Conservation (phyloP, 2,888 invertebrate species). For the Ctenicera cuprea region DNA sequence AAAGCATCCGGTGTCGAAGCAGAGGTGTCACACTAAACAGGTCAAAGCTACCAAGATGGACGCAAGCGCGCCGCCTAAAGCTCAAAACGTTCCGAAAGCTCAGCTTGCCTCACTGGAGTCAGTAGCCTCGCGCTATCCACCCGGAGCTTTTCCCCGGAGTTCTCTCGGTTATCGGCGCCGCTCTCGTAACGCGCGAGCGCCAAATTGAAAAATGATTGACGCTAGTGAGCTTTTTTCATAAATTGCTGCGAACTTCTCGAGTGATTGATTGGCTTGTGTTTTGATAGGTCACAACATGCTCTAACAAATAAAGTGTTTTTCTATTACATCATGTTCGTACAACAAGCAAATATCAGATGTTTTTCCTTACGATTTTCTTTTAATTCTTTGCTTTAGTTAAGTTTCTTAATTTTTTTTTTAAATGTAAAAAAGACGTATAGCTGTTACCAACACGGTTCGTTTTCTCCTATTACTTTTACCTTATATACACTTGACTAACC, state of each 20-base stretch:
- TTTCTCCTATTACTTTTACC: conserved; percentile 24
- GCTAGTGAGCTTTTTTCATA: conserved; percentile 44
- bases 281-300: conserved; percentile 39
- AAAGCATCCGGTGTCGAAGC: conserved; percentile 62
- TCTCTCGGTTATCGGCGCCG: conserved; percentile 31
- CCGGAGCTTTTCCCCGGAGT: conserved; percentile 46
- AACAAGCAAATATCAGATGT: conserved; percentile 46
- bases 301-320: conserved; percentile 45
- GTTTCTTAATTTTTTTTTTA: conserved; percentile 1
- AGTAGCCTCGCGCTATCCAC: conserved; percentile 65
- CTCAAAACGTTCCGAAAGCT: conserved; percentile 62
- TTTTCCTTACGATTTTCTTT: conserved; percentile 8
- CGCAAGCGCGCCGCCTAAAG: conserved; percentile 63
- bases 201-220: conserved; percentile 54
- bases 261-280: conserved; percentile 50
- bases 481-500: not conserved
- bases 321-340: conserved; percentile 36
- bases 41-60: conserved; percentile 64
- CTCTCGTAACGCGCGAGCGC: conserved; percentile 47
- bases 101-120: conserved; percentile 65
- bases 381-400: not conserved
- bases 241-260: conserved; percentile 45
- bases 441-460: conserved; percentile 18
- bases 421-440: too few species aligned
- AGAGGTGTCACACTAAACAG: conserved; percentile 68